Base-by-base conservation (phyloP, 2,113 vertebrate species). In the Pterocles gutturalis region DNA sequence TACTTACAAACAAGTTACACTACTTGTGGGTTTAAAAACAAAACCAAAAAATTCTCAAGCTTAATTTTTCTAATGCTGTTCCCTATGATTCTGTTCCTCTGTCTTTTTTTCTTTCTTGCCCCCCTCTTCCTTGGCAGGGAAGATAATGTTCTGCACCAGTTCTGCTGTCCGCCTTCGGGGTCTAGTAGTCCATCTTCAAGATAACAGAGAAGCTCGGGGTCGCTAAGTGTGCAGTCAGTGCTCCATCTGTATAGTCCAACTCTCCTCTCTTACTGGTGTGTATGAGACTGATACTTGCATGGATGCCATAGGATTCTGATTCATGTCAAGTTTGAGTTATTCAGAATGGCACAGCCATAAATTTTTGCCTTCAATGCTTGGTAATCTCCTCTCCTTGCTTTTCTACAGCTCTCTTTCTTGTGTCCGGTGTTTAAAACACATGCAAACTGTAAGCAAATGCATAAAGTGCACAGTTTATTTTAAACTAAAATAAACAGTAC, bases 131-230 rank as follows among this genome's bases (percentile, higher is more conserved):
- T 94, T 65, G 95, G 95, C 97, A 98, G 97, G 95, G 97, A 97
- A 87, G 97, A 97, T 93, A 97, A 72, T 97, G 93, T 96, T 93
- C 95, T 97, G 87, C 96, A 97, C 94, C 97, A 97, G 96, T 98
- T 97, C 96, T 97, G 97, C 96, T 97, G 96, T 87, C 96, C 97
- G 17, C 93, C 97, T 83, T 97, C 97, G 91, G 97, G 96, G 79
- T 97, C 96, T 95, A 97, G 97, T 94, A 98, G 96, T 94, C 97
- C 97, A 31, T 98, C 97, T 87, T 98, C 97, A 69, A 98, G 97
- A 97, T 97, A 77, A 97, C 97, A 97, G 90, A 83, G 94, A 67
- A 93, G 96, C 83, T 91, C 62, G 95, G 89, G 94, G 62, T 93
- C 87, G 58, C 89, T 97, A 92, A 88, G 64, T 81, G 76, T 81